A percentile compares a stretch with the other conserved stretches of the same genome.
phyloP scores from a whole-genome alignment of 64 coral and sea anemone species.

The Montipora cactus region DNA sequence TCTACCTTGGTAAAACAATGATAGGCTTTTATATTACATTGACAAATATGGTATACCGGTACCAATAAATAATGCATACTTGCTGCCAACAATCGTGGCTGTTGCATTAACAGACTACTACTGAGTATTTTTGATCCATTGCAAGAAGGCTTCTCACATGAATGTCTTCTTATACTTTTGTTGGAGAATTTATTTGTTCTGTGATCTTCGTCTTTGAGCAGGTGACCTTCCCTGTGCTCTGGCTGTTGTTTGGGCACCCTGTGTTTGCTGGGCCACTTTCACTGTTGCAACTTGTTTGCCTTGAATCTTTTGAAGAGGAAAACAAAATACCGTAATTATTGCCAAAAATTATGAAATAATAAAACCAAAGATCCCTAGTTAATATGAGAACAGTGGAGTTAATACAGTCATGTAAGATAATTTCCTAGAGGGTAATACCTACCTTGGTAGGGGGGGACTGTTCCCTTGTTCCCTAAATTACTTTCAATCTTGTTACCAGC shows the following conservation, averaged over 20 bases:
- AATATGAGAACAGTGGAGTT: no score
- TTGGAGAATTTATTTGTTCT: conserved; percentile 50
- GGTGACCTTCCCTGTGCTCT: conserved; percentile 53
- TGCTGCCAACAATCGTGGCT: not conserved
- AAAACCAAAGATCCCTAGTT: not conserved
- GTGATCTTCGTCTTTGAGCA: conserved; percentile 62
- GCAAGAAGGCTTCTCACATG: not conserved
- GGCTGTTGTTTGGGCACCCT: conserved; percentile 38
- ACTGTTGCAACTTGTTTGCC: conserved; percentile 41
- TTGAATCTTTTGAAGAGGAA: conserved; percentile 30
- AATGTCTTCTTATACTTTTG: not conserved
- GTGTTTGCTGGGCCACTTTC: conserved; percentile 46
- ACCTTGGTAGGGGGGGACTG: no score
- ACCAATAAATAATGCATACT: not conserved
- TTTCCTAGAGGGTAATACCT: no score
- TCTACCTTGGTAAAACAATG: not conserved
- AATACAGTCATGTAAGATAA: no score
- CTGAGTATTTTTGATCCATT: no score
- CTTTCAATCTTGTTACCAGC: no score
- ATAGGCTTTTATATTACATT: not conserved
- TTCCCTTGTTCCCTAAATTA: no score
- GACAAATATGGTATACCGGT: no score
- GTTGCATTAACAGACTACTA: no score
- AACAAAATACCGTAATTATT: not conserved
- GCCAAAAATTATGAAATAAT: not conserved